Base-by-base conservation (phyloP, 2,113 vertebrate genomes). In the Barnardius zonarius region DNA sequence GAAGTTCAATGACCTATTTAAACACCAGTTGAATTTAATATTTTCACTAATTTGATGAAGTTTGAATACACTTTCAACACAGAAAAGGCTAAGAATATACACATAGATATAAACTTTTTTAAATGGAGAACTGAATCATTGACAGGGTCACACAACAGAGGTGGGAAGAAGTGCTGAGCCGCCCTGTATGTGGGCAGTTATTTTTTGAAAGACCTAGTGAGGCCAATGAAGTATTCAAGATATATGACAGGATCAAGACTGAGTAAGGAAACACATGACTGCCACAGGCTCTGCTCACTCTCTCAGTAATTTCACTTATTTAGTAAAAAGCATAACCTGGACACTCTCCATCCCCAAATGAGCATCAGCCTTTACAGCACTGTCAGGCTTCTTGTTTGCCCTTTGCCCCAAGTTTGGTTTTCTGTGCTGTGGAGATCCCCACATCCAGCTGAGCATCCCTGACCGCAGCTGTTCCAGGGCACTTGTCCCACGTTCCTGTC, bases 161-260 rank as follows among this genome's bases (percentile, higher is more conserved):
- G 10, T 17, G 28, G 17, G 25, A 80, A 76, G 25, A 81, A 84
- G 5, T 13, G 11, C 28, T 68, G 37, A n/a, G 37, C 15, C 37
- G 13, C 7, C 30, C 35, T 75, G 35, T 33, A 75, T 0, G 1
- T 3, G 12, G 9, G 33, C 43, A 64, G 0, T 20, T 14, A 11
- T 14, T 64, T 78, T 43, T 51, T 5, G 11, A 59, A 86, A 59
- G 25, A 63, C 22, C 16, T 83, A 30, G 7, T 3, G 9, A 22
- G 8, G 11, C 3, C 7, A 67, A 3, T 75, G 37, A 87, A 72
- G 28, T 37, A 67, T 37, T 16, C 13, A 17, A 84, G n/a, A 81
- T 5, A 5, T 12, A 54, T 12, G n/a, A 74, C 8, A 39, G 7
- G 11, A 83, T 69, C 25, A 66, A 64, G 85, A 92, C 2, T 23